phyloP scores from a whole-genome alignment of 2,888 invertebrate genomes.

The Plutella xylostella region DNA sequence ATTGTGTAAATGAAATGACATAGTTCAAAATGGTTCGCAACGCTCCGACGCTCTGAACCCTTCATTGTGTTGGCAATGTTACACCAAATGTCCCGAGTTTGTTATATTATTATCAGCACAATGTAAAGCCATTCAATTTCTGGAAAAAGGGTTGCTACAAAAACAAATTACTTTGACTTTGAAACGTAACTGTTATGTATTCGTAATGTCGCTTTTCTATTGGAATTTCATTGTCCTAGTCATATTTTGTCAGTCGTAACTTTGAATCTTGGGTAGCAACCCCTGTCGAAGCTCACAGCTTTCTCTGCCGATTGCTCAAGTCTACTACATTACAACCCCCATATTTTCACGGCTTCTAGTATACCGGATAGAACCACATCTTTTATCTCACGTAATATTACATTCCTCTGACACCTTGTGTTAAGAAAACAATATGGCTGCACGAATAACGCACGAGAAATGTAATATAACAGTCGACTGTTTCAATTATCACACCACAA shows the following conservation, averaged over 20 bases:
- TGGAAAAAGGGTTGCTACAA: background rate
- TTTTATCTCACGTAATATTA: constrained; percentile 42
- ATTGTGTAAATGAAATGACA: constrained; percentile 54
- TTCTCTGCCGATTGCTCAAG: constrained; percentile 62
- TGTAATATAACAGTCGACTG: constrained; percentile 51
- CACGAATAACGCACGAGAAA: constrained; percentile 27
- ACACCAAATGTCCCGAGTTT: background rate
- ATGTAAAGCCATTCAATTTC: background rate
- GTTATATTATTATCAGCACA: background rate
- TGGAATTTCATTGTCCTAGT: no score
- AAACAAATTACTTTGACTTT: no score
- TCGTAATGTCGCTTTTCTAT: no score
- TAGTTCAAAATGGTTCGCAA: constrained; percentile 40
- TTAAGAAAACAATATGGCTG: constrained; percentile 14
- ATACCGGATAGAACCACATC: constrained; percentile 35
- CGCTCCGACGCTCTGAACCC: constrained; percentile 27
- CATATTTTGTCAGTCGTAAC: no score
- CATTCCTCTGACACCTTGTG: constrained; percentile 33
- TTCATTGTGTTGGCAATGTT: background rate
- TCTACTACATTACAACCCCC: constrained; percentile 37
- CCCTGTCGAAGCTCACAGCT: constrained; percentile 58
- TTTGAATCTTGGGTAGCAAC: constrained; percentile 50
- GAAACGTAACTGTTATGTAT: no score
- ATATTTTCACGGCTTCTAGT: constrained; percentile 55
- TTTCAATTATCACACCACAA: constrained; percentile 63